Conservation (phyloP, 1,140 invertebrate species). For the Drosophila varians region DNA sequence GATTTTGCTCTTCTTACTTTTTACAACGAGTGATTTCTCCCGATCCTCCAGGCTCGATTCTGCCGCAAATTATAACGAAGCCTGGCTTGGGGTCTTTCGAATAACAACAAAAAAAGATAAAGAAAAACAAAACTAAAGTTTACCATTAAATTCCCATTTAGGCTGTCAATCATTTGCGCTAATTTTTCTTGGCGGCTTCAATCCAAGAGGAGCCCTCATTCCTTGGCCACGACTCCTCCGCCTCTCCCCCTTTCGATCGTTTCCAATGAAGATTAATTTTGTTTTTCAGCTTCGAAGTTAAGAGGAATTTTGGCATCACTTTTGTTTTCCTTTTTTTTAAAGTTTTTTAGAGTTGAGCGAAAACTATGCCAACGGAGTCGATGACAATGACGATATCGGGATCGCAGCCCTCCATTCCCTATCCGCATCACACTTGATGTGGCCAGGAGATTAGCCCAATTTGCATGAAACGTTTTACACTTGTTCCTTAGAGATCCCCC, state of each 20-base stretch:
- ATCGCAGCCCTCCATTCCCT: slow-evolving; percentile 3
- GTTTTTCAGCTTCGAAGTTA: slow-evolving; percentile 57
- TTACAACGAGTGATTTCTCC: slow-evolving; percentile 48
- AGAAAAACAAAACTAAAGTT: slow-evolving; percentile 52
- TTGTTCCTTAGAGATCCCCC: slow-evolving; percentile 49
- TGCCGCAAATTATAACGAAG: slow-evolving; percentile 65
- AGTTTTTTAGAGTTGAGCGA: slow-evolving; percentile 14
- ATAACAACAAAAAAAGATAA: slow-evolving; percentile 9
- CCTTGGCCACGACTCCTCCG: neutral
- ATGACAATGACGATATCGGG: neutral
- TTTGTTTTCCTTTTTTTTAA: slow-evolving; percentile 22
- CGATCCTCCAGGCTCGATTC: slow-evolving; percentile 42
- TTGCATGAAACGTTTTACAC: slow-evolving; percentile 73
- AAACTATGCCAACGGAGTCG: slow-evolving; percentile 51
- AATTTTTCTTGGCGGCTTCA: slow-evolving; percentile 70
- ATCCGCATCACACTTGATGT: slow-evolving; percentile 44
- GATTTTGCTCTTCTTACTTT: slow-evolving; percentile 63
- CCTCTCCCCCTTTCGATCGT: slow-evolving; percentile 65
- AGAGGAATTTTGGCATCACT: slow-evolving; percentile 55
- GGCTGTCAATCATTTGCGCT: slow-evolving; percentile 82
- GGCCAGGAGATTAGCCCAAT: slow-evolving; percentile 67
- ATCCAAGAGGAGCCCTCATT: slow-evolving; percentile 27
- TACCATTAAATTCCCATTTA: slow-evolving; percentile 83
- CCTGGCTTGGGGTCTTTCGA: slow-evolving; percentile 9
- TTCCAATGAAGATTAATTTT: slow-evolving; percentile 82